phyloP scores from a whole-genome alignment of 2,113 vertebrate genomes.

The Lophius piscatorius region DNA sequence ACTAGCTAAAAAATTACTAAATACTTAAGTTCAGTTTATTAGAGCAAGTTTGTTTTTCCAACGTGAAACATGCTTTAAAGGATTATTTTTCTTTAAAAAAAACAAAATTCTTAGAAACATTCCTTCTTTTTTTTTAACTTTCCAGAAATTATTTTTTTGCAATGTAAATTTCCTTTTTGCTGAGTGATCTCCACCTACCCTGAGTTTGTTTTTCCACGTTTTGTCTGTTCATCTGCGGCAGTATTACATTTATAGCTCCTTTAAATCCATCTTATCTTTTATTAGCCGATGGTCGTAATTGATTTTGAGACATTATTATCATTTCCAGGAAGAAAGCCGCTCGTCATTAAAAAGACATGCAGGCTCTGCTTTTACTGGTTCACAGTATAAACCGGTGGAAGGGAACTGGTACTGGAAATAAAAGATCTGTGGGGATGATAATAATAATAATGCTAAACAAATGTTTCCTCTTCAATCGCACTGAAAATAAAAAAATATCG shows the following conservation, averaged over 20 bases:
- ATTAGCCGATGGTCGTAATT: background rate
- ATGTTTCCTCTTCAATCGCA: background rate
- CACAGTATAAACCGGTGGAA: background rate
- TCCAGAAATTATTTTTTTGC: too few relatives aligned
- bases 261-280: background rate
- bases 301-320: background rate
- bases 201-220: background rate
- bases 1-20: too few relatives aligned
- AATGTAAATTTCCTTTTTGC: background rate
- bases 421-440: background rate
- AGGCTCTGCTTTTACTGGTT: background rate
- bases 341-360: background rate
- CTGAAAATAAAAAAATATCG: slow-evolving; percentile 14
- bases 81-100: too few relatives aligned
- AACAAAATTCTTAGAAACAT: too few relatives aligned
- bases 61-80: too few relatives aligned
- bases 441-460: slow-evolving; percentile 1
- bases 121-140: too few relatives aligned
- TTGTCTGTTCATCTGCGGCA: background rate
- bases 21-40: too few relatives aligned
- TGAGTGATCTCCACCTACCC: too few relatives aligned
- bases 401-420: too few relatives aligned
- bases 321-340: background rate
- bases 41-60: too few relatives aligned
- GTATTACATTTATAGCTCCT: background rate